A percentile compares a stretch with the other conserved stretches of the same genome.
phyloP scores from a whole-genome alignment of 2,797 vertebrate species.

The Molossus alvarezi region DNA sequence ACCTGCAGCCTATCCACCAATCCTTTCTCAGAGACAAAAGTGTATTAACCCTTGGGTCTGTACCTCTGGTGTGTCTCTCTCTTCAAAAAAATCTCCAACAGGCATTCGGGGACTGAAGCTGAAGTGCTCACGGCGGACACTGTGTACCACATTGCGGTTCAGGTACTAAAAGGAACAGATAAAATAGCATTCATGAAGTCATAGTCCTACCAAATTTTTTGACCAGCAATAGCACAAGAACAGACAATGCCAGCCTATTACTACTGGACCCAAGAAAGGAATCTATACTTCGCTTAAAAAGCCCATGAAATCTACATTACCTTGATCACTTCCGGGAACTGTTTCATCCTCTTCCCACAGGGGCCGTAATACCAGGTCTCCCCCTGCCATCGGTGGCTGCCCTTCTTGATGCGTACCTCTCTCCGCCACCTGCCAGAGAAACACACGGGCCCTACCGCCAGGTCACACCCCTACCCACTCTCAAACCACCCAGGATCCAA shows the following conservation, averaged over 20 bases:
- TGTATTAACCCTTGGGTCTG: constrained; percentile 20
- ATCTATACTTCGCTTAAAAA: background rate
- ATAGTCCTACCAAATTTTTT: background rate
- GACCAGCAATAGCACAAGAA: background rate
- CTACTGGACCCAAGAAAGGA: constrained; percentile 14
- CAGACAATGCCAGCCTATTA: background rate
- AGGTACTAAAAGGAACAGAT: constrained; percentile 92
- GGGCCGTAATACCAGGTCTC: constrained; percentile 99
- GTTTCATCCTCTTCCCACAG: constrained; percentile 98
- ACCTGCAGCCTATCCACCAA: constrained; percentile 8
- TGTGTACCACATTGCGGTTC: constrained; percentile 93
- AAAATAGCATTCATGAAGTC: constrained; percentile 10
- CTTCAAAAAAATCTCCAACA: constrained; percentile 98
- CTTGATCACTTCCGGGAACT: constrained; percentile 99
- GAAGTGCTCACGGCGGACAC: constrained; percentile 97
- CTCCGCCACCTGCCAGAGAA: constrained; percentile 94
- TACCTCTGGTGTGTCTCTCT: constrained; percentile 95
- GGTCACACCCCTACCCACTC: constrained; percentile 83
- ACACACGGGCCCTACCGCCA: constrained; percentile 85
- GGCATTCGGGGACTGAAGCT: constrained; percentile 99
- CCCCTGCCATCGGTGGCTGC: constrained; percentile 96
- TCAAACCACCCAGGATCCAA: constrained; percentile 71
- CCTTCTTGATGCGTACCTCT: constrained; percentile 96
- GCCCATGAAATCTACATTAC: constrained; percentile 86
- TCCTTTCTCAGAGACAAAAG: background rate